Base-by-base conservation (phyloP, 2,888 invertebrate species). In the Caenorhabditis becei region DNA sequence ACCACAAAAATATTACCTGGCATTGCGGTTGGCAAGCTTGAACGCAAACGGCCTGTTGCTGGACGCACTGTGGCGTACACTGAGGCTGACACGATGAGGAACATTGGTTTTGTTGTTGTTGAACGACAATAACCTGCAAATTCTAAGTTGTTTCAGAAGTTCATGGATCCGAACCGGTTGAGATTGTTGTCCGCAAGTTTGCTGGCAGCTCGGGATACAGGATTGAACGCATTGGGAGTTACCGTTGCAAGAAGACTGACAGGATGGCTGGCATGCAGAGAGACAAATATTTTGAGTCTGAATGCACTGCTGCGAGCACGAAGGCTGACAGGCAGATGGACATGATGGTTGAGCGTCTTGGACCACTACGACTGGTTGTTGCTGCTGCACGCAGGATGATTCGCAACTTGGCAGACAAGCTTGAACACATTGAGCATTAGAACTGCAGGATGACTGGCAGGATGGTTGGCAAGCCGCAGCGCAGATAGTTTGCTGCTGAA, bases 221-320 rank as follows among this genome's bases (percentile, higher is more conserved):
- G 88, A 80, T 69, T 86, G 88, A 5, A 88, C 85, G 67, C 89
- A 89, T 66, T 87, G 86, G 11, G 87, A 83, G 71, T 88, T 89
- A 53, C 80, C 71, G 53, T 77, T 75, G 72, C 89, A 89, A 10
- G 84, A 79, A 10, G 85, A 86, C 75, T 89, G 82, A 69, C 82
- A 85, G 2, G 82, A 82, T 47, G 85, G 87, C 51, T 87, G 86
- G 51, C 87, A 87, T 20, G 87, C 86, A 32, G 86, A 83, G n/a
- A 72, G 82, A 35, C 87, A 87, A 58, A 88, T 80, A 47, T 83
- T 84, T 51, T 88, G 86, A 20, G 87, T 86, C 61, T 88, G 88
- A 23, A 80, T 71, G 65, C 88, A 88, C 62, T 82, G 83, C 24
- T 83, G 86, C 24, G 80, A 71, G 72, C 89, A 89, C 1, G 65